These are phyloP conservation scores for Ophonus ardosiacus DNA, from an alignment of 2,888 invertebrate species.

Conservation along the genomic window DNA sequence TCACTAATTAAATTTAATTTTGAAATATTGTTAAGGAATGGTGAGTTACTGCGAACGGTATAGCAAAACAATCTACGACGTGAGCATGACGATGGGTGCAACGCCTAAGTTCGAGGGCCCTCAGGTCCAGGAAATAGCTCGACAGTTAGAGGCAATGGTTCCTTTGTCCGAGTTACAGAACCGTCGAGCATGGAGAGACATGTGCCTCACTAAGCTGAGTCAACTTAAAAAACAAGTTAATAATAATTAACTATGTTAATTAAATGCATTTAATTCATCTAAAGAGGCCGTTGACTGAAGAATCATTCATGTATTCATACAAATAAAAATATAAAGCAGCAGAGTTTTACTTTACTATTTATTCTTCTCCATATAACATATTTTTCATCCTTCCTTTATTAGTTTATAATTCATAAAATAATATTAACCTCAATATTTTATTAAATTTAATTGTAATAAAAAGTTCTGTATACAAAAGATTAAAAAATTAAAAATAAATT, in stretches of 20 bases:
- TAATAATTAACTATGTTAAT: slow-evolving; percentile 3
- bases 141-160: slow-evolving; percentile 85
- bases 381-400: too few species aligned
- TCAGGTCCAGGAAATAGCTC: slow-evolving; percentile 82
- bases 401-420: too few species aligned
- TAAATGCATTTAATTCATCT: too few species aligned
- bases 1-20: neutral
- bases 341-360: too few species aligned
- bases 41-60: slow-evolving; percentile 81
- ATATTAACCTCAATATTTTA: too few species aligned
- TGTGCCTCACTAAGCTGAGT: slow-evolving; percentile 88
- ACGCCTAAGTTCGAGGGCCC: slow-evolving; percentile 86
- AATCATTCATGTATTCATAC: too few species aligned
- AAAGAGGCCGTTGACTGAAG: too few species aligned
- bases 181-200: slow-evolving; percentile 89
- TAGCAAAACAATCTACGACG: slow-evolving; percentile 79
- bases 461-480: too few species aligned
- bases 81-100: slow-evolving; percentile 86
- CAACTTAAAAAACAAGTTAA: slow-evolving; percentile 81
- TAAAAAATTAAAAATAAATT: too few species aligned
- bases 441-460: too few species aligned
- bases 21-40: slow-evolving; percentile 75
- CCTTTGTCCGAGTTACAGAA: slow-evolving; percentile 86
- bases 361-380: too few species aligned
- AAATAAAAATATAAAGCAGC: too few species aligned